Evolutionary conservation across 92 coral and sea anemone genomes (phyloP), one percentile per base, ranked within the genome.

Genomic region (Metridium senile): DNA sequence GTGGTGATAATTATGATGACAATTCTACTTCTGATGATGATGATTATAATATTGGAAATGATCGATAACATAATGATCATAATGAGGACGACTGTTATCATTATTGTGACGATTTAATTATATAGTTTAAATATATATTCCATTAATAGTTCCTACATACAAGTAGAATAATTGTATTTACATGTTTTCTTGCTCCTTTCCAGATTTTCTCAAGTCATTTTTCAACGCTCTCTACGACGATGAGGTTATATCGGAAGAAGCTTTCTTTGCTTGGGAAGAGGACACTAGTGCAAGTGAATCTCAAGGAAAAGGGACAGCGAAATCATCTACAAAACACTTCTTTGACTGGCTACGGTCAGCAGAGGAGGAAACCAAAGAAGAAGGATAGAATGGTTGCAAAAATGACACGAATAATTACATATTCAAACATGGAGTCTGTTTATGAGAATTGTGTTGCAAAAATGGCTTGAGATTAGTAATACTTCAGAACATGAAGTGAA

Each of bases 331-430:
- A 8, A 28, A 71, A 0, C 89, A 87, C 29, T 93, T 93, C 70
- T 93, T 93, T 66, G 86, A 91, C 33, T 94, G 98, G 98, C 88
- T 94, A 9, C 72, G 76, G 58, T 79, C 88, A 51, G 98, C 98
- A 13, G 53, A 86, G 20, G 97, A 88, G 69, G 98, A 94, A 71
- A 79, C 81, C 26, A 66, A 81, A 52, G 94, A 91, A 1, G 91
- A 83, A 58, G 61, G 78, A n/a, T 73, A n/a, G 49, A 35, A 28
- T 31, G 9, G 1, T 63, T 11, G 20, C 39, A 27, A 30, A 11
- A 28, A 63, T 28, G 4, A 26, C 20, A 63, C 3, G 45, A 63
- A 39, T 9, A 63, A 63, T 63, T 59, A 23, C 33, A 26, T 26
- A 2, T 59, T 22, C 33, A 26, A 39, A 59, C 66, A 2, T 22